These are phyloP conservation scores for Azorinus chamasolen DNA, from an alignment of 2,888 invertebrate species.

Conservation along the genomic window DNA sequence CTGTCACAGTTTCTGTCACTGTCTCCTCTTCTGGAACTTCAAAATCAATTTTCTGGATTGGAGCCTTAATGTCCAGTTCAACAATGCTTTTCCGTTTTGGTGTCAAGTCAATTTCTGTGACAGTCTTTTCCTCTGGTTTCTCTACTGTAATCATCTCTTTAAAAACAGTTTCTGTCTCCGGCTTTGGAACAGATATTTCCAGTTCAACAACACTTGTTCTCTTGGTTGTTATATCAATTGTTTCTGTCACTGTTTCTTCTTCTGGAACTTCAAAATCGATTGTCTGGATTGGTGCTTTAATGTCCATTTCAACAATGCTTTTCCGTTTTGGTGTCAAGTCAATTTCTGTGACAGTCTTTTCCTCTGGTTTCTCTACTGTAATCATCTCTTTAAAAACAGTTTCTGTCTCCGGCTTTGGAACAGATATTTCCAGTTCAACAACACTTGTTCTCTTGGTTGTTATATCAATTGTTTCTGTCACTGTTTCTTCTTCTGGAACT, in stretches of 20 bases:
- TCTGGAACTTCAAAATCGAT: constrained; percentile 9
- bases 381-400: constrained; percentile 54
- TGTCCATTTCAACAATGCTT: background rate
- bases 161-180: background rate
- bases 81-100: constrained; percentile 27
- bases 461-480: constrained; percentile 8
- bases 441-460: background rate
- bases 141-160: background rate
- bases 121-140: background rate
- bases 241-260: constrained; percentile 32
- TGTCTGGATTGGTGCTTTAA: constrained; percentile 32
- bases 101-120: background rate
- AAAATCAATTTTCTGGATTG: constrained; percentile 32
- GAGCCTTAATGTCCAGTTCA: constrained; percentile 18
- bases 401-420: constrained; percentile 49
- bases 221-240: background rate
- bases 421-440: constrained; percentile 33
- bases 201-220: constrained; percentile 22
- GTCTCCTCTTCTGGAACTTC: too few relatives aligned
- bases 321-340: background rate
- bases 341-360: too few relatives aligned
- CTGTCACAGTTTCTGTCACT: constrained; percentile 20
- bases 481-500: constrained; percentile 25
- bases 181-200: constrained; percentile 3
- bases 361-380: constrained; percentile 12